phyloP scores from a whole-genome alignment of 2,797 vertebrate species.

The Etheostoma perlongum region DNA sequence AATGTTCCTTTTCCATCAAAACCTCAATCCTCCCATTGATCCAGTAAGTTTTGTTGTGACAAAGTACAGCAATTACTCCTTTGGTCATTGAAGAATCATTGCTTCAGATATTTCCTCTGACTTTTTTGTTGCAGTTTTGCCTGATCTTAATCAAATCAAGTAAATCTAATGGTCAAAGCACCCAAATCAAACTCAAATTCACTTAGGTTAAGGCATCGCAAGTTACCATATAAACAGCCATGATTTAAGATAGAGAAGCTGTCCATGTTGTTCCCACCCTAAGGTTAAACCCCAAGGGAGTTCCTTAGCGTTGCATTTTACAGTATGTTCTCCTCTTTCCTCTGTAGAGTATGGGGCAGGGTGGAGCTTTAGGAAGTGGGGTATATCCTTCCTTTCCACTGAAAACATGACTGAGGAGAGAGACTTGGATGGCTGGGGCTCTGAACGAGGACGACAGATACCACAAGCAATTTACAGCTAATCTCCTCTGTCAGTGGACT shows the following conservation, averaged over 20 bases:
- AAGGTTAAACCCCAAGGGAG: conserved; percentile 59
- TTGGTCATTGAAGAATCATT: not conserved
- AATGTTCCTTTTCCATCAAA: conserved; percentile 9
- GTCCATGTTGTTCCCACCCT: conserved; percentile 56
- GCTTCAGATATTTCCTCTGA: not conserved
- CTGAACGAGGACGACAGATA: conserved; percentile 40
- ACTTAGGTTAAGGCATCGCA: not conserved
- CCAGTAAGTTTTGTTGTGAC: not conserved
- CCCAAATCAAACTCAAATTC: not conserved
- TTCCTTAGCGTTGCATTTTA: conserved; percentile 53
- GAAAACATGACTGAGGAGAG: conserved; percentile 71
- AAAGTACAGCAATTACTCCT: conserved; percentile 21
- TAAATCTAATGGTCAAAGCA: not conserved
- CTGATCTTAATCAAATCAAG: conserved; percentile 2
- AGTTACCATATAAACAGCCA: not conserved
- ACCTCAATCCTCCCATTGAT: conserved; percentile 5
- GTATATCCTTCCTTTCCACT: conserved; percentile 82
- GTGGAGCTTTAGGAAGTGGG: conserved; percentile 80
- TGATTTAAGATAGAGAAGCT: conserved; percentile 38
- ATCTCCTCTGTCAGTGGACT: conserved; percentile 18
- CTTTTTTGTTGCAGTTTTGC: not conserved
- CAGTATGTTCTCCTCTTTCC: conserved; percentile 71
- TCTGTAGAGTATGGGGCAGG: conserved; percentile 65
- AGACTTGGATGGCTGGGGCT: conserved; percentile 28
- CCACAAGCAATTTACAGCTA: conserved; percentile 6